phyloP scores from a whole-genome alignment of 2,797 vertebrate species.

The Pterois miles region DNA sequence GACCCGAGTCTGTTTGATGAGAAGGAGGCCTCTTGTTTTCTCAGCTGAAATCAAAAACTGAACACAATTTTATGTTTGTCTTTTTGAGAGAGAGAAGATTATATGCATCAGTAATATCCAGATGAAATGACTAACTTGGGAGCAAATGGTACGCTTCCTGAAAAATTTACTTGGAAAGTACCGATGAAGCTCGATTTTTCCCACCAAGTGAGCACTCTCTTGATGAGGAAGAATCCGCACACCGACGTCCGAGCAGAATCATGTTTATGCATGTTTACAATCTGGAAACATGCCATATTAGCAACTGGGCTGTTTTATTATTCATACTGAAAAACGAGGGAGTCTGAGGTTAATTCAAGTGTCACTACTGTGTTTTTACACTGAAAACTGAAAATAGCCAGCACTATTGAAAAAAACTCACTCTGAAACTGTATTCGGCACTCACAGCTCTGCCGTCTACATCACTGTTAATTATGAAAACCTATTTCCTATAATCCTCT shows the following conservation, averaged over 20 bases:
- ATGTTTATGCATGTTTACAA: slow-evolving; percentile 43
- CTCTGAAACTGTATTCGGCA: slow-evolving; percentile 13
- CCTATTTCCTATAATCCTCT: background rate
- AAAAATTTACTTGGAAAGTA: slow-evolving; percentile 33
- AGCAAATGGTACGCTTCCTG: slow-evolving; percentile 22
- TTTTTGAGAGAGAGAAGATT: background rate
- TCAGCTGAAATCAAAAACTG: background rate
- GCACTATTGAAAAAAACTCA: slow-evolving; percentile 3
- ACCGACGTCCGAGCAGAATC: slow-evolving; percentile 10
- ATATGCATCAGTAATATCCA: background rate
- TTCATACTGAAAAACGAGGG: slow-evolving; percentile 16
- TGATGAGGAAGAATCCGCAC: slow-evolving; percentile 38
- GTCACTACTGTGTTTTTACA: slow-evolving; percentile 24
- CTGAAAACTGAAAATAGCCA: slow-evolving; percentile 6
- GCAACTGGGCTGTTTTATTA: slow-evolving; percentile 28
- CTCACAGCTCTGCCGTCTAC: background rate
- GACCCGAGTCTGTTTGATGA: background rate
- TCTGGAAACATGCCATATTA: slow-evolving; percentile 45
- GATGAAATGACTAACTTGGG: slow-evolving; percentile 13
- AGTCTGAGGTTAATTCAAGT: slow-evolving; percentile 40
- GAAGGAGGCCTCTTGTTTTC: background rate
- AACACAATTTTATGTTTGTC: background rate
- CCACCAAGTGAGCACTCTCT: slow-evolving; percentile 37
- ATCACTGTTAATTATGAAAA: slow-evolving; percentile 6
- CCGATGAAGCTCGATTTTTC: slow-evolving; percentile 29